Percentiles rank a stretch among this genome's conserved stretches.
Conservation (phyloP, 2,113 vertebrate genomes). For the Chionomys nivalis region DNA sequence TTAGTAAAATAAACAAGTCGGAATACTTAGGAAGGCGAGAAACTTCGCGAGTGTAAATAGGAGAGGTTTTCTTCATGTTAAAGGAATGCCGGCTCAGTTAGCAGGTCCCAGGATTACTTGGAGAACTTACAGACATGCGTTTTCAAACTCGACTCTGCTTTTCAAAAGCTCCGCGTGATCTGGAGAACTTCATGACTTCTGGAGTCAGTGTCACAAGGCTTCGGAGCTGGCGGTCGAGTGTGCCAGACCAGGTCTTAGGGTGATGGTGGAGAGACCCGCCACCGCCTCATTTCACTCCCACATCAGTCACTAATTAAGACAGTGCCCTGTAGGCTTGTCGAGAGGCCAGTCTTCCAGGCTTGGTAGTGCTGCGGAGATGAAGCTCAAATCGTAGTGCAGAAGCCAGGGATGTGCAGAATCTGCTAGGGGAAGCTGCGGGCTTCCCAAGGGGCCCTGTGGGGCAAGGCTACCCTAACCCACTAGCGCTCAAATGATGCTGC, state of each 20-base stretch:
- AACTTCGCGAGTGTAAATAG: constrained; percentile 17
- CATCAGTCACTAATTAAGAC: background rate
- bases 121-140: background rate
- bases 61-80: constrained; percentile 45
- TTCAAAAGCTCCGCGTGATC: constrained; percentile 19
- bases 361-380: too few relatives aligned
- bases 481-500: too few relatives aligned
- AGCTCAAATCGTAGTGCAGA: background rate
- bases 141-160: background rate
- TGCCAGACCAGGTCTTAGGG: background rate
- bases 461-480: background rate
- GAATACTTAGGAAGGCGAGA: background rate
- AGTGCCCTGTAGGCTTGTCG: background rate
- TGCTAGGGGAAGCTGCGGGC: background rate
- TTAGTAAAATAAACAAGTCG: constrained; percentile 1
- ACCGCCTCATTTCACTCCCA: background rate
- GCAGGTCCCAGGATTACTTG: background rate
- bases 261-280: background rate
- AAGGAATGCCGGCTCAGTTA: background rate
- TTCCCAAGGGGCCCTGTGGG: background rate
- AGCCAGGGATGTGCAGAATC: background rate
- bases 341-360: background rate
- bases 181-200: background rate
- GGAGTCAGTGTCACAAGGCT: background rate
- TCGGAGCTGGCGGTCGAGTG: background rate